Percentiles rank a stretch among this genome's conserved stretches.
Evolutionary conservation across 2,888 invertebrate genomes (phyloP).

Genomic region (Agrotis ipsilon): DNA sequence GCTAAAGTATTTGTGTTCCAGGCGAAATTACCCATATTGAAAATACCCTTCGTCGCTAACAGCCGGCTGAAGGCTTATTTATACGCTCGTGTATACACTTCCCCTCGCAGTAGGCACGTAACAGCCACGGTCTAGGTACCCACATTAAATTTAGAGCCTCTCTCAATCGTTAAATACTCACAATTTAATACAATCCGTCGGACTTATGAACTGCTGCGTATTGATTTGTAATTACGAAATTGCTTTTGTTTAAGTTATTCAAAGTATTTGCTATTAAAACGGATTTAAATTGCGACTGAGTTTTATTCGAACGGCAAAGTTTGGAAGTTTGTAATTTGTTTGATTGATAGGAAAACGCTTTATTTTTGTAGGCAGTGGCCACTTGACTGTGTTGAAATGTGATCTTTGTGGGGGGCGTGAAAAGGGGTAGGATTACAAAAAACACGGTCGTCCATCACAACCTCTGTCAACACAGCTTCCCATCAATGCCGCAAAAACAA

Average conservation of each 20-base stretch:
- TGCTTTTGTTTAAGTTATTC: constrained; percentile 78
- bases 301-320: constrained; percentile 70
- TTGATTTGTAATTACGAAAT: constrained; percentile 82
- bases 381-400: constrained; percentile 76
- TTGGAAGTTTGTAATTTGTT: constrained; percentile 68
- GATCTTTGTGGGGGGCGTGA: constrained; percentile 71
- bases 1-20: constrained; percentile 89
- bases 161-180: constrained; percentile 75
- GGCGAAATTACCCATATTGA: constrained; percentile 90
- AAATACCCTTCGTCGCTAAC: constrained; percentile 89
- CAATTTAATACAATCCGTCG: constrained; percentile 74
- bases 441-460: constrained; percentile 85
- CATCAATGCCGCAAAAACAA: constrained; percentile 89
- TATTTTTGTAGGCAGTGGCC: constrained; percentile 56
- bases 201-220: constrained; percentile 76
- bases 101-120: constrained; percentile 72
- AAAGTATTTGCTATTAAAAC: constrained; percentile 79
- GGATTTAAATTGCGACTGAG: constrained; percentile 71
- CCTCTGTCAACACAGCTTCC: constrained; percentile 86
- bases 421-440: constrained; percentile 84
- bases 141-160: constrained; percentile 74
- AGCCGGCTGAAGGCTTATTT: constrained; percentile 87
- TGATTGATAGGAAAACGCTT: constrained; percentile 68
- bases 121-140: constrained; percentile 77
- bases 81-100: constrained; percentile 80